Conservation (phyloP, 2,113 vertebrate genomes). For the Petrocephalus zakoni region DNA sequence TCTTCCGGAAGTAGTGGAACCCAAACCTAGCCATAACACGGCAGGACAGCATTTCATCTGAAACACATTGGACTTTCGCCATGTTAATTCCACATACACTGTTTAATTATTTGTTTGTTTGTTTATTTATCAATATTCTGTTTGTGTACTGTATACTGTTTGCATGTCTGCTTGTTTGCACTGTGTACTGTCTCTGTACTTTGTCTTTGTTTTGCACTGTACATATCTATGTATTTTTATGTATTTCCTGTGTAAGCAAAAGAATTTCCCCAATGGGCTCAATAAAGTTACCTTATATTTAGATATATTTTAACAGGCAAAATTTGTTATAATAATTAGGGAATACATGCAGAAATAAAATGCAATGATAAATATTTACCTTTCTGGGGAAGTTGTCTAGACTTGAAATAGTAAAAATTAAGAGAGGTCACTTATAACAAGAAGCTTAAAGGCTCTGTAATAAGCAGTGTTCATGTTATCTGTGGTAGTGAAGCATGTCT, state of each 20-base stretch:
- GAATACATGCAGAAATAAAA: not conserved
- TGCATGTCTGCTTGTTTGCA: not conserved
- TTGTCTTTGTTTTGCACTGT: not conserved
- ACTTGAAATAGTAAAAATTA: not conserved
- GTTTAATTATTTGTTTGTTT: not conserved
- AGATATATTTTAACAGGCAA: not conserved
- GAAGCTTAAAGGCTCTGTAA: not conserved
- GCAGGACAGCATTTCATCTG: not conserved
- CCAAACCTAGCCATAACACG: not conserved
- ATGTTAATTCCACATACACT: not conserved
- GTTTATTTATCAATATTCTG: not conserved
- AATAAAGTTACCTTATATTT: not conserved
- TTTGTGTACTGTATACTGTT: not conserved
- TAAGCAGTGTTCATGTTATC: not conserved
- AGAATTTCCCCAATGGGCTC: not conserved
- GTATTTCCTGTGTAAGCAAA: not conserved
- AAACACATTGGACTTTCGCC: not conserved
- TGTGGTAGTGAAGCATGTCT: not conserved
- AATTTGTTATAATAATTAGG: not conserved
- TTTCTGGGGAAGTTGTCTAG: not conserved
- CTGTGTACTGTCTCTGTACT: not conserved
- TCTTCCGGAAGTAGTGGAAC: not conserved
- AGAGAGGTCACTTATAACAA: not conserved
- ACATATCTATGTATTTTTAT: not conserved
- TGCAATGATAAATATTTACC: not conserved